Percentiles rank a stretch among this genome's conserved stretches.
These are phyloP conservation scores for Antheraea pernyi DNA, from an alignment of 1,140 invertebrate species.

Conservation along the genomic window DNA sequence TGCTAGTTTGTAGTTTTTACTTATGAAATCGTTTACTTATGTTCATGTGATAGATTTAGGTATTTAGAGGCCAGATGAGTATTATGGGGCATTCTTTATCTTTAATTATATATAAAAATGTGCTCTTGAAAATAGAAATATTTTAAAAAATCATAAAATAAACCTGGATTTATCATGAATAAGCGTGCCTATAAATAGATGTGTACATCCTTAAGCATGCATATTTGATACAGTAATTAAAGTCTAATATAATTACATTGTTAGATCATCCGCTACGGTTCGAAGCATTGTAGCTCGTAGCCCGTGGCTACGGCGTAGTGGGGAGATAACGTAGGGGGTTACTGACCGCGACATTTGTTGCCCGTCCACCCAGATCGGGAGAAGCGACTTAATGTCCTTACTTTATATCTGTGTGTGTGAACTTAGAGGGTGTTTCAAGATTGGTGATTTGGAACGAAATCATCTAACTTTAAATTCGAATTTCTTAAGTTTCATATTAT, in stretches of 20 bases:
- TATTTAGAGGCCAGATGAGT: no score
- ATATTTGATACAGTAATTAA: neutral
- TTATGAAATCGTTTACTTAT: no score
- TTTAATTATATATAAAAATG: no score
- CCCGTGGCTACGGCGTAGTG: constrained; percentile 32
- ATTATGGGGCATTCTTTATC: no score
- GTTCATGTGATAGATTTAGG: no score
- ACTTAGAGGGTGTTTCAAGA: neutral
- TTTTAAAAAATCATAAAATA: no score
- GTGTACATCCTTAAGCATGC: no score
- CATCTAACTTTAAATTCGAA: neutral
- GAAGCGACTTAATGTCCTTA: constrained; percentile 27
- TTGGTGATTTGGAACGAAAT: neutral
- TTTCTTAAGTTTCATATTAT: neutral
- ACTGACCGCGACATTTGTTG: constrained; percentile 71
- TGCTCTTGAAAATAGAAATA: no score
- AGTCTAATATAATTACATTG: constrained; percentile 23
- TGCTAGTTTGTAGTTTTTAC: no score
- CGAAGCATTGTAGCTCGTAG: constrained; percentile 24
- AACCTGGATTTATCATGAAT: no score
- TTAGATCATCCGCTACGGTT: constrained; percentile 11
- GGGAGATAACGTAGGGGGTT: constrained; percentile 27
- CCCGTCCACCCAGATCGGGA: constrained; percentile 33
- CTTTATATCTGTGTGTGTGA: constrained; percentile 12
- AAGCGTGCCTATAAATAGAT: no score